These are phyloP conservation scores for Diuraphis noxia DNA, from an alignment of 1,140 invertebrate genomes.

Conservation along the genomic window DNA sequence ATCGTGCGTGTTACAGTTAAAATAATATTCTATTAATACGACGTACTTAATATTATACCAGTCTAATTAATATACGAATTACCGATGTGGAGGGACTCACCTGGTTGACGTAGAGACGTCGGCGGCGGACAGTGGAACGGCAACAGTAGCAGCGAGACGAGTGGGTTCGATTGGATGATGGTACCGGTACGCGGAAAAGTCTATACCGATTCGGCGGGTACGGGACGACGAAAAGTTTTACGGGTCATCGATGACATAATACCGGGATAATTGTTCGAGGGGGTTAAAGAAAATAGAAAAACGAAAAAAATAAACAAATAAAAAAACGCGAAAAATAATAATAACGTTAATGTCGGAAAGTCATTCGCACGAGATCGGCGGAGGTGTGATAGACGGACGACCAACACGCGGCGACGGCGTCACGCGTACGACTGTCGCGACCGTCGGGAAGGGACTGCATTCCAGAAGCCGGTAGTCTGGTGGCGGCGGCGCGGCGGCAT, in stretches of 20 bases:
- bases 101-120: not conserved
- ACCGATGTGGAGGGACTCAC: not conserved
- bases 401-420: not conserved
- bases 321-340: not conserved
- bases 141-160: not conserved
- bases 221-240: not conserved
- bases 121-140: not conserved
- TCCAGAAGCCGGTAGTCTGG: slow-evolving; percentile 7
- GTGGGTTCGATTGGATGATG: too few species aligned
- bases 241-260: not conserved
- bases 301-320: not conserved
- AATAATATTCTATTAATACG: too few species aligned
- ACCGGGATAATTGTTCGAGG: not conserved
- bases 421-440: not conserved
- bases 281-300: not conserved
- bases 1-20: too few species aligned
- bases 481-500: too few species aligned
- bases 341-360: not conserved
- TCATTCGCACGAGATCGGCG: not conserved
- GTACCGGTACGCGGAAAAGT: not conserved
- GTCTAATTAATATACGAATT: too few species aligned
- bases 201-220: not conserved
- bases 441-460: slow-evolving; percentile 34
- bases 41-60: too few species aligned
- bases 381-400: not conserved